phyloP scores from a whole-genome alignment of 1,140 invertebrate species.

The Tribolium madens region DNA sequence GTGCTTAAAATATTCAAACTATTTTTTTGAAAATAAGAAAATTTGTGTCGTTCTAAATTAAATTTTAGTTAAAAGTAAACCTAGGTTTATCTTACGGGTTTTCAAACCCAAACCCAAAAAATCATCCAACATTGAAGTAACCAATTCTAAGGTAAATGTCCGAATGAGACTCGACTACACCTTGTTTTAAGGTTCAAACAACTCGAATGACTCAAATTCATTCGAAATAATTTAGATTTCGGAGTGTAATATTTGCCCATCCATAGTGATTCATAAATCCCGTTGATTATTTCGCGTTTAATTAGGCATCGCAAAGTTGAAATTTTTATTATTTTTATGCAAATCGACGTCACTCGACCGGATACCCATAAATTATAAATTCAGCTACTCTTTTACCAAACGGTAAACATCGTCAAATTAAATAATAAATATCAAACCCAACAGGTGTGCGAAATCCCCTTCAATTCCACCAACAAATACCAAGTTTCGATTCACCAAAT shows the following conservation, averaged over 20 bases:
- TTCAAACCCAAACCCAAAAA: no score
- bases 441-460: conserved; percentile 85
- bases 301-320: no score
- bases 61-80: no score
- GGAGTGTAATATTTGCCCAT: no score
- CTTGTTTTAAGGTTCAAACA: neutral
- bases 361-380: neutral
- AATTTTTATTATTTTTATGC: neutral
- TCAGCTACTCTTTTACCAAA: neutral
- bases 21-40: no score
- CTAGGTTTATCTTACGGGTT: no score
- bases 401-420: neutral
- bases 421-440: neutral
- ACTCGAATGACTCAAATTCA: neutral
- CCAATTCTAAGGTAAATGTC: no score
- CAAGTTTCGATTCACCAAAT: conserved; percentile 73
- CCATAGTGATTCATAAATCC: no score
- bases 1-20: no score
- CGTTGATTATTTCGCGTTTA: no score
- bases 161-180: neutral
- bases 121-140: no score
- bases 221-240: neutral
- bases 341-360: neutral
- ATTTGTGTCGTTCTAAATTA: no score
- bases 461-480: conserved; percentile 75